phyloP scores from a whole-genome alignment of 2,888 invertebrate genomes.

The Achlya flavicornis region DNA sequence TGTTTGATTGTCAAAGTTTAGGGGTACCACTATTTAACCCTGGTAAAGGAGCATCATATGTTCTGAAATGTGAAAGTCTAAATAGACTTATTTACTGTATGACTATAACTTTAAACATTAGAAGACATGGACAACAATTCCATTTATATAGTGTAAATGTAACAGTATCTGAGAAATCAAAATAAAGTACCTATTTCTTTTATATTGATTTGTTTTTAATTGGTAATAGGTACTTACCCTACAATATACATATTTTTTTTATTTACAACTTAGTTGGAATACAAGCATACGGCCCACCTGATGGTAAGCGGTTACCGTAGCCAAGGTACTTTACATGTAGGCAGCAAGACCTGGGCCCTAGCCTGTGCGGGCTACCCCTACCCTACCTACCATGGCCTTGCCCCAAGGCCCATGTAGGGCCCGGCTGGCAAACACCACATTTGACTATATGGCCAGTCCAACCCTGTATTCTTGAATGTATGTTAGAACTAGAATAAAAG shows the following conservation, averaged over 20 bases:
- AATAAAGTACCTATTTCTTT: slow-evolving; percentile 49
- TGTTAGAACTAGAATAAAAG: neutral
- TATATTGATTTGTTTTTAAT: neutral
- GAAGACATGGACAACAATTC: slow-evolving; percentile 81
- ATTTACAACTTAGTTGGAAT: too few relatives aligned
- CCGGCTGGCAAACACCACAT: too few relatives aligned
- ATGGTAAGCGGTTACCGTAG: too few relatives aligned
- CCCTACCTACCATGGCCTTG: too few relatives aligned
- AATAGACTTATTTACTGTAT: slow-evolving; percentile 86
- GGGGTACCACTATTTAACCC: slow-evolving; percentile 85
- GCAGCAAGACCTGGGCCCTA: too few relatives aligned
- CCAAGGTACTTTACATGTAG: too few relatives aligned
- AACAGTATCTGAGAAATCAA: slow-evolving; percentile 54
- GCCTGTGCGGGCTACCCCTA: too few relatives aligned
- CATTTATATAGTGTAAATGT: slow-evolving; percentile 69
- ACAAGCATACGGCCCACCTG: too few relatives aligned
- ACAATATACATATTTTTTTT: neutral
- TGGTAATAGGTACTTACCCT: neutral
- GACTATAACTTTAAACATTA: slow-evolving; percentile 84
- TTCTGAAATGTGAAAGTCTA: slow-evolving; percentile 84
- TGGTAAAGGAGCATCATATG: slow-evolving; percentile 83
- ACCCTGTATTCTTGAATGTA: too few relatives aligned
- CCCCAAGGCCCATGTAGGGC: too few relatives aligned
- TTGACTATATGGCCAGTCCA: too few relatives aligned
- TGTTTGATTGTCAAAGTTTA: slow-evolving; percentile 86